phyloP scores from a whole-genome alignment of 2,888 invertebrate species.

The Sisyra nigra region DNA sequence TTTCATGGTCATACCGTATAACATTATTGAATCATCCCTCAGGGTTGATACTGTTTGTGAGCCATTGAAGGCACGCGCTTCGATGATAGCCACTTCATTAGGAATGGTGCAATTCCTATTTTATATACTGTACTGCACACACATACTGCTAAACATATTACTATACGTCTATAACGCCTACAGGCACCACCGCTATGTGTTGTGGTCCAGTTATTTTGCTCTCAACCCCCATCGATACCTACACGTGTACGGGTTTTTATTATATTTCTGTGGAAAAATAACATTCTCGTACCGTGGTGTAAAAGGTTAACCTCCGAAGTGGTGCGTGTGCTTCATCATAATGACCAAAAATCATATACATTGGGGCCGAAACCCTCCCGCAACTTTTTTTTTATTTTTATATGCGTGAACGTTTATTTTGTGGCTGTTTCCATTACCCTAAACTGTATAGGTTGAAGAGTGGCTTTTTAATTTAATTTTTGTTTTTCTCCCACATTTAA shows the following conservation, averaged over 20 bases:
- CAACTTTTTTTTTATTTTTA: too few species aligned
- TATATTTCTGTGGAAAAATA: slow-evolving; percentile 8
- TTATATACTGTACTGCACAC: background rate
- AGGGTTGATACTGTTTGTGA: too few species aligned
- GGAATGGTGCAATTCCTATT: background rate
- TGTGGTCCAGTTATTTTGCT: background rate
- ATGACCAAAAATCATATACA: too few species aligned
- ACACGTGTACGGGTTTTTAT: slow-evolving; percentile 9
- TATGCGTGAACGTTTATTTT: too few species aligned
- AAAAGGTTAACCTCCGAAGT: slow-evolving; percentile 3
- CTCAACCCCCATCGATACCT: background rate
- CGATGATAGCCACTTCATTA: slow-evolving; percentile 9
- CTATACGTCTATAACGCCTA: background rate
- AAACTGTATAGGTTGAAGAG: too few species aligned
- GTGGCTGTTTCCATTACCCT: too few species aligned
- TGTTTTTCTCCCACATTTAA: too few species aligned
- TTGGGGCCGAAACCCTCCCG: too few species aligned
- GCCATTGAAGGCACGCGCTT: slow-evolving; percentile 4
- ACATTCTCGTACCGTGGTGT: background rate
- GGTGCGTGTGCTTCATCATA: too few species aligned
- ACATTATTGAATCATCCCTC: too few species aligned
- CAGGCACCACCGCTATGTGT: slow-evolving; percentile 1
- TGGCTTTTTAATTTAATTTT: too few species aligned
- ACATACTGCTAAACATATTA: background rate
- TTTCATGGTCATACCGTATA: background rate